Base-by-base conservation (phyloP, 2,797 vertebrate species). In the Zonotrichia albicollis region DNA sequence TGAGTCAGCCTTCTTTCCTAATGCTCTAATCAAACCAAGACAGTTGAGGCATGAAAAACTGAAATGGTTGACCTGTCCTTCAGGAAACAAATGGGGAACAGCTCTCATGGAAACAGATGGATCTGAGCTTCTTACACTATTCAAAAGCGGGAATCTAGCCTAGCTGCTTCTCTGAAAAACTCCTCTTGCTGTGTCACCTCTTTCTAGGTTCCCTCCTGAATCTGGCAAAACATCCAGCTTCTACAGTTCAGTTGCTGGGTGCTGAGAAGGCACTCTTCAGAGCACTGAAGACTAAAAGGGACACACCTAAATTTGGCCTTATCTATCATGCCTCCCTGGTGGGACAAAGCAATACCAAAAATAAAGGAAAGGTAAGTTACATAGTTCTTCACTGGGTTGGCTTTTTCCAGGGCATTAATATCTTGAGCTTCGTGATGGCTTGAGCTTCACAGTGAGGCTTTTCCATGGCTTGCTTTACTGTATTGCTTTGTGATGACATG, bases 311-410 rank as follows among this genome's bases (percentile, higher is more conserved):
- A 91, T 99, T 99, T 32, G 99, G 99, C 79, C 98, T 99, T 42
- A 99, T 99, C 92, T 99, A 99, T 97, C 99, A 99, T 40, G 99
- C 99, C 50, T 99, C 99, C 8, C 97, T 99, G 5, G 99, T 99
- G 94, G 99, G 99, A n/a, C 99, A 99, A 97, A 98, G 98, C 17
- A 97, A 98, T 34, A 98, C 98, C 42, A 99, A 99, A 97, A 99
- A 99, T 93, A 99, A 99, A 98, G 99, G 99, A 96, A 99, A 99
- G 98, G 99, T 99, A 75, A 95, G 98, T 84, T 84, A 18, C 17
- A 19, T 13, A 64, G 19, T 75, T 61, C 16, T 54, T 82, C 42
- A 42, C 29, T 29, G 72, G 30, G 16, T n/a, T 53, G 30, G 4
- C 23, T 81, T 79, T 86, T 92, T 54, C 16, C 27, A n/a, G 43